Conservation (phyloP, 2,797 vertebrate genomes). For the Coreius guichenoti region DNA sequence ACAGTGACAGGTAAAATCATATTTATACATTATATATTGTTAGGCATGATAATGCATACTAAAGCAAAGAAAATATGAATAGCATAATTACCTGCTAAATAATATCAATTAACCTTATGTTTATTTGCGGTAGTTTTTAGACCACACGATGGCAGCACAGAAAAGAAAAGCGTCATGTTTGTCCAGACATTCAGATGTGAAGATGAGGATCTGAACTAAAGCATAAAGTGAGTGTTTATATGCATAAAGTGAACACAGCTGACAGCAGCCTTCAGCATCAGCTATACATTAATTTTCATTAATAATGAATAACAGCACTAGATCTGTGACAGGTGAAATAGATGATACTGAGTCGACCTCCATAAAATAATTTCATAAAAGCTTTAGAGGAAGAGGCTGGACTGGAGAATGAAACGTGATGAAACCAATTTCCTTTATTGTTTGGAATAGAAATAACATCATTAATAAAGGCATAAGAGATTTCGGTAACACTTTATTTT, state of each 20-base stretch:
- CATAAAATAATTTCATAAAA: neutral
- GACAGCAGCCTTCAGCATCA: neutral
- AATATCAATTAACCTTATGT: neutral
- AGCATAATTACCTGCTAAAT: neutral
- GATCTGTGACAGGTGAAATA: neutral
- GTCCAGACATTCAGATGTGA: neutral
- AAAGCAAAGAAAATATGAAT: neutral
- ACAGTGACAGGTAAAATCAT: neutral
- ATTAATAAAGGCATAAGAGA: neutral
- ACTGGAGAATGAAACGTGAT: neutral
- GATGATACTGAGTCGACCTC: neutral
- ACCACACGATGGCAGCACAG: conserved; percentile 33
- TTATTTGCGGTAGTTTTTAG: neutral
- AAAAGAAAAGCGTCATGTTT: neutral
- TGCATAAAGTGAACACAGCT: neutral
- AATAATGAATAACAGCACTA: neutral
- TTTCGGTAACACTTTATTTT: neutral
- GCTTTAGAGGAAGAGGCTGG: neutral
- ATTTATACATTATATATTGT: neutral
- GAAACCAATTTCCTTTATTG: neutral
- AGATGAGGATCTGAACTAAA: neutral
- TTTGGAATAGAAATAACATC: neutral
- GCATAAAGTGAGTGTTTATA: neutral
- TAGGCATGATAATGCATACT: neutral
- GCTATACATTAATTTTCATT: neutral